These are phyloP conservation scores for Spinibarbus caldwelli DNA, from an alignment of 2,797 vertebrate genomes.

Conservation along the genomic window DNA sequence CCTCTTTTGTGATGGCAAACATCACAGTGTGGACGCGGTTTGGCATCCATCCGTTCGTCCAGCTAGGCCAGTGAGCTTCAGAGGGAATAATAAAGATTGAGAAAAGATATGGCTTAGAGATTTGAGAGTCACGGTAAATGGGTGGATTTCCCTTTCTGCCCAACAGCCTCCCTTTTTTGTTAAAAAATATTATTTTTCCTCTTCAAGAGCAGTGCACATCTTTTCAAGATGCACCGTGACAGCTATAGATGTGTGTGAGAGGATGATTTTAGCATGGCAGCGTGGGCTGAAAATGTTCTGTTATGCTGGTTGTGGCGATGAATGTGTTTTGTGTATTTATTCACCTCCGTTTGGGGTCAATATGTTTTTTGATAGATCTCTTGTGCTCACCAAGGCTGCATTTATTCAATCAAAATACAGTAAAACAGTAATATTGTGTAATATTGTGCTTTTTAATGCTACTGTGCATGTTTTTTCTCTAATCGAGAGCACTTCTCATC, in stretches of 20 bases:
- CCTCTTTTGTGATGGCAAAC: conserved; percentile 44
- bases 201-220: conserved; percentile 6
- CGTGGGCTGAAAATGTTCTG: neutral
- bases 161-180: conserved; percentile 56
- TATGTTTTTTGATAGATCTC: neutral
- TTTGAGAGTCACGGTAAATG: conserved; percentile 62
- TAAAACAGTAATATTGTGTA: neutral
- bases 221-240: conserved; percentile 31
- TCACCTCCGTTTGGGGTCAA: neutral
- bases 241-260: conserved; percentile 32
- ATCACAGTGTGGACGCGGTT: conserved; percentile 18
- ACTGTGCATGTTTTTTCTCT: neutral
- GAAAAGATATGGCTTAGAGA: conserved; percentile 63
- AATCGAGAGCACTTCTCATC: neutral
- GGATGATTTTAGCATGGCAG: neutral
- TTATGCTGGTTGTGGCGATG: neutral
- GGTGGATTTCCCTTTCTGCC: conserved; percentile 57
- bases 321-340: conserved; percentile 12
- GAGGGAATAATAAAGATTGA: conserved; percentile 77
- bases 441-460: neutral
- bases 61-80: conserved; percentile 56
- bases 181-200: conserved; percentile 51
- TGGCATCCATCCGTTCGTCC: conserved; percentile 30
- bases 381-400: neutral
- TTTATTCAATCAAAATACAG: neutral